These are phyloP conservation scores for Mamestra configurata DNA, from an alignment of 1,140 invertebrate genomes.

Conservation along the genomic window DNA sequence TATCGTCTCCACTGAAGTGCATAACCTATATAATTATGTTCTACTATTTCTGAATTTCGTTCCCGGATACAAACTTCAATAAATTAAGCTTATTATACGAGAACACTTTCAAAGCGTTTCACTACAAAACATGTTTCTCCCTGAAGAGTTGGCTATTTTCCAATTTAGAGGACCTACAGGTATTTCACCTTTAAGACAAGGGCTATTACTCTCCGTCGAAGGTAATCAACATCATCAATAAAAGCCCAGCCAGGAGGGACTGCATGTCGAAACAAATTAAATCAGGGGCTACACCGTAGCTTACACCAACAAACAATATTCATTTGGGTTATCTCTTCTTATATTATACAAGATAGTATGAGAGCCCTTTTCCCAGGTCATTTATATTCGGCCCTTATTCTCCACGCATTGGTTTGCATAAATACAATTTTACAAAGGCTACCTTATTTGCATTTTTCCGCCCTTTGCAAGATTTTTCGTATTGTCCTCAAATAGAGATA, in stretches of 20 bases:
- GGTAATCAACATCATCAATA: constrained; percentile 28
- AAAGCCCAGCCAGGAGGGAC: constrained; percentile 5
- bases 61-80: background rate
- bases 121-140: background rate
- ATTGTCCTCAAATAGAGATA: background rate
- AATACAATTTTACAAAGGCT: constrained; percentile 18
- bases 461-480: constrained; percentile 3
- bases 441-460: constrained; percentile 20
- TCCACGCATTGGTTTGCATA: constrained; percentile 37
- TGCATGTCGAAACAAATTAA: background rate
- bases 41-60: background rate
- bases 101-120: background rate
- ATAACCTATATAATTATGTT: no score
- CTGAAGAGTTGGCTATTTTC: constrained; percentile 10
- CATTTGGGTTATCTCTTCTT: constrained; percentile 11
- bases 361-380: background rate
- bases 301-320: background rate
- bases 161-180: background rate
- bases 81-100: background rate
- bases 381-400: constrained; percentile 8
- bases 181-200: background rate
- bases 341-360: background rate
- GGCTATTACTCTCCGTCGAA: constrained; percentile 7
- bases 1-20: no score
- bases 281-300: background rate